A percentile compares a stretch with the other conserved stretches of the same genome.
Conservation (phyloP, 2,113 vertebrate species). For the Gnathonemus echidnorhynchus region DNA sequence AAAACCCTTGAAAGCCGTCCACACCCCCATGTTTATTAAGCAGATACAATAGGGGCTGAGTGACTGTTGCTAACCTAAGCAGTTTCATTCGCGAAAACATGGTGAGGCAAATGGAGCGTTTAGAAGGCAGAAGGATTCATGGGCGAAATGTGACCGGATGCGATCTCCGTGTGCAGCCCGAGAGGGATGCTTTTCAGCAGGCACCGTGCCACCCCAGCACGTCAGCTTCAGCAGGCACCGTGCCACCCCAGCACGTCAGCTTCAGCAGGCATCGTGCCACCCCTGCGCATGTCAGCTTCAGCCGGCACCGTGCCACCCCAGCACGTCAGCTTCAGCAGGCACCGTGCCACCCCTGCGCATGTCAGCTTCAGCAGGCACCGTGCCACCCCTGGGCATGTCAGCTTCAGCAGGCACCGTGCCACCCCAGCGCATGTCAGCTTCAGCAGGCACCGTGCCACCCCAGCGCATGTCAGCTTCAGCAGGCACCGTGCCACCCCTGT, state of each 20-base stretch:
- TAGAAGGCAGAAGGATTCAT: not conserved
- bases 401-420: too few species aligned
- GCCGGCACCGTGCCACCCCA: too few species aligned
- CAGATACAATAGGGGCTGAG: not conserved
- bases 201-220: not conserved
- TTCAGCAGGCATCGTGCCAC: not conserved
- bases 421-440: too few species aligned
- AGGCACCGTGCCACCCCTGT: too few species aligned
- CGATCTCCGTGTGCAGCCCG: not conserved
- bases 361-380: not conserved
- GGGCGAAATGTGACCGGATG: not conserved
- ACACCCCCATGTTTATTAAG: not conserved
- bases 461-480: too few species aligned
- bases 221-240: not conserved
- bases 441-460: too few species aligned
- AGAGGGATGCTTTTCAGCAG: not conserved
- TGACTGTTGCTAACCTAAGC: not conserved
- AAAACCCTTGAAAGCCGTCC: not conserved
- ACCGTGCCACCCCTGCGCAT: not conserved
- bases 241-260: too few species aligned
- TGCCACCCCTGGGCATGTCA: not conserved
- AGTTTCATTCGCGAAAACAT: not conserved
- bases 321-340: not conserved
- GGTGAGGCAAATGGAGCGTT: not conserved
- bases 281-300: not conserved